Conservation (phyloP, 2,113 vertebrate genomes). For the Arizona elegans region DNA sequence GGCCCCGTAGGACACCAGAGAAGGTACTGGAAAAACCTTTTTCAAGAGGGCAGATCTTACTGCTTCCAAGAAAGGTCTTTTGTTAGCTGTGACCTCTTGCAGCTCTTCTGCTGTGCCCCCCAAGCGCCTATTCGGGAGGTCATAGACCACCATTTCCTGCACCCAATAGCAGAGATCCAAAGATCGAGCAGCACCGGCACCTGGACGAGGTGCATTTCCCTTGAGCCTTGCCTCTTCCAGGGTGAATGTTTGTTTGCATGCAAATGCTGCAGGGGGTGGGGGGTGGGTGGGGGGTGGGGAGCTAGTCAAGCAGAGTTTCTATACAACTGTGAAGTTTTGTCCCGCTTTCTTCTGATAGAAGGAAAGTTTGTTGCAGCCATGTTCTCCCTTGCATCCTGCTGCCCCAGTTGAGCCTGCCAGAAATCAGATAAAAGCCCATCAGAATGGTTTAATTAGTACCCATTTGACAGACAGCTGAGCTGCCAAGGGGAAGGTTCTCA, state of each 20-base stretch:
- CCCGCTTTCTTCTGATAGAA: background rate
- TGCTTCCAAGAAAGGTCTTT: background rate
- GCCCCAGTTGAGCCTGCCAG: constrained; percentile 9
- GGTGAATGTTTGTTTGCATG: rapidly evolving
- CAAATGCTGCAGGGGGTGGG: background rate
- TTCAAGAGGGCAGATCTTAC: background rate
- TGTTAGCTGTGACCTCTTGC: background rate
- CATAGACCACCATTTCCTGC: background rate
- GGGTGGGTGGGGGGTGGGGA: background rate
- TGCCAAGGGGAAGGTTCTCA: background rate
- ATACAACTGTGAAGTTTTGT: constrained; percentile 36
- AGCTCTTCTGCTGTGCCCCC: background rate
- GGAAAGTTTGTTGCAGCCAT: background rate
- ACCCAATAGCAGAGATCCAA: background rate
- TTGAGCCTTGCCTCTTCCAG: rapidly evolving
- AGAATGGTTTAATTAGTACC: background rate
- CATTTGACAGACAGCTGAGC: background rate
- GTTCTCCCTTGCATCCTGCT: constrained; percentile 23
- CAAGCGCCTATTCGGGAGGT: background rate
- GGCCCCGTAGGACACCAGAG: background rate
- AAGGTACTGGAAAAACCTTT: background rate
- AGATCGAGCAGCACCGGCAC: rapidly evolving
- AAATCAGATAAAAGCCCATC: background rate
- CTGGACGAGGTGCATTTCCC: background rate
- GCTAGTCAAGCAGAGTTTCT: constrained; percentile 26